phyloP scores from a whole-genome alignment of 2,113 vertebrate species.

The Nothocercus nigrocapillus region DNA sequence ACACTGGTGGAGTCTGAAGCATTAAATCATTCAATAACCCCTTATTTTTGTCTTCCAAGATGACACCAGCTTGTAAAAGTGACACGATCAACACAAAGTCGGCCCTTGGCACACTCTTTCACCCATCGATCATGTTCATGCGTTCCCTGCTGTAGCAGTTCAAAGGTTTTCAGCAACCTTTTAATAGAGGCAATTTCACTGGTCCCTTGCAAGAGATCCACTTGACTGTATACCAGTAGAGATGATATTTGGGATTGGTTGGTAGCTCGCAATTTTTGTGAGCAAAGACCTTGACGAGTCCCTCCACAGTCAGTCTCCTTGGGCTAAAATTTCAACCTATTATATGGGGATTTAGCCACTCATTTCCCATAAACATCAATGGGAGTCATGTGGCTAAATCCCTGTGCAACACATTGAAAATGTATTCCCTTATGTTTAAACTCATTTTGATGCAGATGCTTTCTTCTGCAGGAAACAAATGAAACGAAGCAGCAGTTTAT shows the following conservation, averaged over 20 bases:
- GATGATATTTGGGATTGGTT: constrained; percentile 19
- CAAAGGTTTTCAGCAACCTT: constrained; percentile 30
- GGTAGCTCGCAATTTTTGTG: constrained; percentile 32
- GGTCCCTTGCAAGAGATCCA: background rate
- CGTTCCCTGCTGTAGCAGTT: background rate
- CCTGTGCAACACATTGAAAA: constrained; percentile 60
- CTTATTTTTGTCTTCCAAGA: constrained; percentile 46
- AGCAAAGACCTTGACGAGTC: constrained; percentile 58
- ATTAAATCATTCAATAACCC: constrained; percentile 24
- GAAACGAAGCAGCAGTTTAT: constrained; percentile 44
- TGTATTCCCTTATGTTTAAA: constrained; percentile 69
- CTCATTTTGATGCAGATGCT: constrained; percentile 65
- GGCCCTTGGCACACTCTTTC: constrained; percentile 34
- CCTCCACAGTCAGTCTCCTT: constrained; percentile 59
- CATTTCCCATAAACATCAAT: constrained; percentile 67
- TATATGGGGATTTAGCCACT: constrained; percentile 67
- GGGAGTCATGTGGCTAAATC: constrained; percentile 67
- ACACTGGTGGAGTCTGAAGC: constrained; percentile 7
- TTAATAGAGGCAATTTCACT: constrained; percentile 15
- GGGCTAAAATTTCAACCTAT: constrained; percentile 70
- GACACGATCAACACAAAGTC: constrained; percentile 14
- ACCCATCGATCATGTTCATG: constrained; percentile 1
- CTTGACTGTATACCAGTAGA: constrained; percentile 7
- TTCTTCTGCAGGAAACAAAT: constrained; percentile 56
- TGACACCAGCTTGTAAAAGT: constrained; percentile 39